Evolutionary conservation across 64 coral and sea anemone species (phyloP).

Genomic region (Dendrophyllia cribrosa): DNA sequence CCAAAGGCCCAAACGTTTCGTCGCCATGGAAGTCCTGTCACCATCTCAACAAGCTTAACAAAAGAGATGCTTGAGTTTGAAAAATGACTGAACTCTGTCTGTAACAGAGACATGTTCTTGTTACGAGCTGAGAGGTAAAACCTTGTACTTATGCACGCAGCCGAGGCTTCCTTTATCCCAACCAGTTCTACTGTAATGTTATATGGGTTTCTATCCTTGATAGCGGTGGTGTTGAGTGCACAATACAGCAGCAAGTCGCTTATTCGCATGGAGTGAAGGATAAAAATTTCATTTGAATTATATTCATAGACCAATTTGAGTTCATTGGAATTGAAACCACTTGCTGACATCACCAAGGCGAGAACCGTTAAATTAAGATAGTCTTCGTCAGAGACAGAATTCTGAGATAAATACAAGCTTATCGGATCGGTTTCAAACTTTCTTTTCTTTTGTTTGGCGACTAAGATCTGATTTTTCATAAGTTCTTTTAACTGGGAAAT

Average conservation of each 20-base stretch:
- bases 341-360: slow-evolving; percentile 20
- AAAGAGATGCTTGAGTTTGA: slow-evolving; percentile 2
- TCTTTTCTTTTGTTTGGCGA: not conserved
- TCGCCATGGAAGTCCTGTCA: slow-evolving; percentile 54
- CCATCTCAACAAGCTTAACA: slow-evolving; percentile 23
- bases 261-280: slow-evolving; percentile 12
- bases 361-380: not conserved
- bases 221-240: not conserved
- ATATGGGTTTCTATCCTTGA: slow-evolving; percentile 2
- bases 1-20: slow-evolving; percentile 33
- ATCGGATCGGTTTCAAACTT: slow-evolving; percentile 39
- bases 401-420: slow-evolving; percentile 21
- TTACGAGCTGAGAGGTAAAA: slow-evolving; percentile 34
- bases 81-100: not conserved
- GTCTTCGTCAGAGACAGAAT: slow-evolving; percentile 22
- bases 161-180: not conserved
- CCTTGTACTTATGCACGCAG: slow-evolving; percentile 2
- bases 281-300: not conserved
- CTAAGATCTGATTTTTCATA: not conserved
- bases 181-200: slow-evolving; percentile 30
- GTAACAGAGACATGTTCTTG: slow-evolving; percentile 18
- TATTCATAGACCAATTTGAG: slow-evolving; percentile 2
- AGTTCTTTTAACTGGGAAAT: slow-evolving; percentile 3
- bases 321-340: slow-evolving; percentile 1
- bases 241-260: slow-evolving; percentile 47